Base-by-base conservation (phyloP, 2,113 vertebrate species). In the Hemibagrus wyckioides region DNA sequence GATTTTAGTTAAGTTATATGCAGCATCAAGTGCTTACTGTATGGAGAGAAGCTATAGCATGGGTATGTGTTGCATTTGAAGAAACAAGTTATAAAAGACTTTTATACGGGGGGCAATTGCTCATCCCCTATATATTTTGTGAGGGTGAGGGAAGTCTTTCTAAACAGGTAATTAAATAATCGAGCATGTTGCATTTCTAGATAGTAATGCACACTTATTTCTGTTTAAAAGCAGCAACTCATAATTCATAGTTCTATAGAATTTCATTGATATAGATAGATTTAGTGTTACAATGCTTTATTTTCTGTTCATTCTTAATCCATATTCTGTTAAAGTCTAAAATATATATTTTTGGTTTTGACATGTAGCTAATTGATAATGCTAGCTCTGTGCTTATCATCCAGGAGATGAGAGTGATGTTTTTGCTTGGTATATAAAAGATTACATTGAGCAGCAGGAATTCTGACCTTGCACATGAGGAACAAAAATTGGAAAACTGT, bases 1-100 rank as follows among this genome's bases (percentile, higher is more conserved):
- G 13, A 36, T 54, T 80, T 23, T 21, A 77, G n/a, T 69, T 79
- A 23, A 57, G 69, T 65, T 50, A 19, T 81, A 41, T 36, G 44
- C 41, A 75, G 9, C 30, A 44, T 30, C 30, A 6, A 54, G 23
- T 76, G 69, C 86, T 61, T 87, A 84, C 82, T 90, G 91, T 88
- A 92, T 90, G 90, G 71, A 86, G 23, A 83, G 14, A 86, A 57
- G 83, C 86, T 90, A 88, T 83, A 73, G 80, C 83, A 85, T 82
- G 84, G 88, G 87, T 90, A 92, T 80, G 85, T 89, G 80, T 52
- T 82, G 56, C 17, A 41, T 48, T 21, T 48, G 15, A 8, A 75
- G 28, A 13, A 56, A 76, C 36, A 59, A 33, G 14, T 79, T 54
- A 52, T 30, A 30, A 77, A 52, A 6, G 15, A 14, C 25, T 77